phyloP scores from a whole-genome alignment of 92 coral and sea anemone species.

The Epizoanthus fatuus region DNA sequence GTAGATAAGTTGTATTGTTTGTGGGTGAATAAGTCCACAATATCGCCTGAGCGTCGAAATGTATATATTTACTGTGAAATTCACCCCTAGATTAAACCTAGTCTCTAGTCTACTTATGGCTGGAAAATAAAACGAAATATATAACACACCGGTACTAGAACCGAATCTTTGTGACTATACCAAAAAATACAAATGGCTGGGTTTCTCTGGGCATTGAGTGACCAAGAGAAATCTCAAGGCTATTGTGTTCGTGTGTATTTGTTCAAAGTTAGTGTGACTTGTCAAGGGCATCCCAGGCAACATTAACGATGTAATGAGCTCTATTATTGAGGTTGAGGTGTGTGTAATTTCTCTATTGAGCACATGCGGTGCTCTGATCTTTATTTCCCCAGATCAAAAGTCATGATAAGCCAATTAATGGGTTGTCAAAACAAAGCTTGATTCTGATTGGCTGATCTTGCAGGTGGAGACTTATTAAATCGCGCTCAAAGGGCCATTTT shows the following conservation, averaged over 20 bases:
- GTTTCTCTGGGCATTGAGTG: no score
- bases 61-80: background rate
- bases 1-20: background rate
- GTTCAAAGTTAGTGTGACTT: background rate
- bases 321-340: constrained; percentile 62
- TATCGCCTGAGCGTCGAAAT: background rate
- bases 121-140: background rate
- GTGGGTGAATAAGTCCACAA: background rate
- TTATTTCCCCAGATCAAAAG: constrained; percentile 88
- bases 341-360: constrained; percentile 54
- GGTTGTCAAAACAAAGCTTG: constrained; percentile 92
- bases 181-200: background rate
- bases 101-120: no score
- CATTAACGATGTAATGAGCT: constrained; percentile 39
- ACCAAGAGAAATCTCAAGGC: no score
- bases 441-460: constrained; percentile 85
- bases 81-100: no score
- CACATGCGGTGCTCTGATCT: constrained; percentile 87
- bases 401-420: constrained; percentile 97
- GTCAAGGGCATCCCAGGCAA: background rate
- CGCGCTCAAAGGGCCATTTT: constrained; percentile 89
- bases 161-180: no score
- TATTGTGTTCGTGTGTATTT: background rate
- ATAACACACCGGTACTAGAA: background rate
- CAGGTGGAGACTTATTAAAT: constrained; percentile 98